Base-by-base conservation (phyloP, 35 echinoderm and acorn worm species). In the Diadema setosum region DNA sequence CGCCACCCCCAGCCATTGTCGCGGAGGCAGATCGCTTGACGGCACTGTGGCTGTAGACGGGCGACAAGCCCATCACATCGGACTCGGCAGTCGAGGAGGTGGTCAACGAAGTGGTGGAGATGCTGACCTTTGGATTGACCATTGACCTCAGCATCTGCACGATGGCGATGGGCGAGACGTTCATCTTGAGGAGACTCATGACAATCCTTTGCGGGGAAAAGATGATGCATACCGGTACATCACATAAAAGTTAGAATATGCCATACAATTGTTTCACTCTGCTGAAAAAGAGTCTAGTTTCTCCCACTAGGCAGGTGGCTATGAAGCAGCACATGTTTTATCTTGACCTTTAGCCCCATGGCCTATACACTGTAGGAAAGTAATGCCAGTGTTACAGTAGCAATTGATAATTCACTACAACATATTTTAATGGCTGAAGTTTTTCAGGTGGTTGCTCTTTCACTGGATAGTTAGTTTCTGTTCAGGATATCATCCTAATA, bases 111-210 rank as follows among this genome's bases (percentile, higher is more conserved):
- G 73, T 11, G 24, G 27, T 41, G 5, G 20, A 29, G 14, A 75
- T 2, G 29, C 56, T 5, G 3, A 37, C 58, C 61, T 86, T 86
- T 15, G 57, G 58, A 21, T 64, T 86, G 59, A 95, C 88, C 88
- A 95, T 91, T 1, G 83, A 87, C 42, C 91, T 95, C 16, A 95
- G 59, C 88, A 95, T 87, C 64, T 95, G 88, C 2, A 59, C 87
- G 26, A 95, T 95, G 23, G 88, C 88, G 17, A 95, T 60, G 27
- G 93, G 93, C 37, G 93, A 91, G 17, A 95, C 88, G 58, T 95
- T 95, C 73, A 91, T 81, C 80, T 90, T 90, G 3, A 95, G 84
- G 3, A 95, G 59, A 83, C 87, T 89, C 26, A 91, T 84, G 44
- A 95, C 73, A 41, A 95, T 95, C 81, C 93, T 93, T 49, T 86